These are phyloP conservation scores for Bos javanicus DNA, from an alignment of 2,113 vertebrate genomes.

Conservation along the genomic window DNA sequence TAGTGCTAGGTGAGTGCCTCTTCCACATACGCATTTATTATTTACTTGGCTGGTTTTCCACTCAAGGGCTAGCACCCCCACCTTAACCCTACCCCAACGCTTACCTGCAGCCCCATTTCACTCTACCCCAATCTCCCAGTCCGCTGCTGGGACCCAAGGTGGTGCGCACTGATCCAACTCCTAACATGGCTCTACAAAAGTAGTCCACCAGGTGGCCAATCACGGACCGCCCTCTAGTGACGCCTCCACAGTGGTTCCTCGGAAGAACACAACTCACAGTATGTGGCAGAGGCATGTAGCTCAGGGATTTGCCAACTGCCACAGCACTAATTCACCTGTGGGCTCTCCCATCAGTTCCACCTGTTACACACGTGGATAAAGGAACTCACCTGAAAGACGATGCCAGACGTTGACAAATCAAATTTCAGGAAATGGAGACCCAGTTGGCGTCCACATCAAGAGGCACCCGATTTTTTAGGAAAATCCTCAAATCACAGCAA, in stretches of 20 bases:
- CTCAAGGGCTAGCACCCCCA: neutral
- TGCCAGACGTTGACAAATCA: neutral
- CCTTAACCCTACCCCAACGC: too few relatives aligned
- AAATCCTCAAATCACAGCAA: neutral
- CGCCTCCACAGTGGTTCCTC: neutral
- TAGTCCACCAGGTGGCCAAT: neutral
- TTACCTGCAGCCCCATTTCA: accelerated
- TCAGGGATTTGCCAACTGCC: neutral
- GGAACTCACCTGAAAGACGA: neutral
- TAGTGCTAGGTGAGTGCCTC: neutral
- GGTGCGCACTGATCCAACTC: neutral
- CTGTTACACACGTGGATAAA: neutral
- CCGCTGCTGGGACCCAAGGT: neutral
- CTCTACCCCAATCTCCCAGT: neutral
- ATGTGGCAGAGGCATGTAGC: accelerated
- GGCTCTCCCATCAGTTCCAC: neutral
- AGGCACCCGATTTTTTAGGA: neutral
- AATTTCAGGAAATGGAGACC: neutral
- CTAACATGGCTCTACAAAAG: neutral
- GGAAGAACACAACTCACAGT: neutral
- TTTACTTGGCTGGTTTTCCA: neutral
- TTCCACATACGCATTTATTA: neutral
- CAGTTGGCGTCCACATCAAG: neutral
- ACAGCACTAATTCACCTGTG: neutral
- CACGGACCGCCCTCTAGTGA: accelerated